Conservation (phyloP, 2,888 invertebrate species). For the Meteorus cinctellus region DNA sequence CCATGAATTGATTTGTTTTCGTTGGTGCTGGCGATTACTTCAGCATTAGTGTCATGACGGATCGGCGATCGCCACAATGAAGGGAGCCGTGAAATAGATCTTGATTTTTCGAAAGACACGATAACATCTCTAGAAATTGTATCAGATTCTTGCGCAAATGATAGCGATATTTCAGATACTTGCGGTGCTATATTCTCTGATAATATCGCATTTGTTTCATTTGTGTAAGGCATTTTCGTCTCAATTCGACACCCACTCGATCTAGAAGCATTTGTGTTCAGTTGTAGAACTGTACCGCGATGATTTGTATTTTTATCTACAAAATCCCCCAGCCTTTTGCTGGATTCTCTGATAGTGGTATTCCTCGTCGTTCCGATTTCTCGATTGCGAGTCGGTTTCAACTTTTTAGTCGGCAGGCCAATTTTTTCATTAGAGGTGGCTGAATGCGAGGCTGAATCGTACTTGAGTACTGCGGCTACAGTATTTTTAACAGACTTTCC, state of each 20-base stretch:
- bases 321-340: neutral
- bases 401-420: neutral
- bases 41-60: no score
- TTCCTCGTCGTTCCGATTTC: no score
- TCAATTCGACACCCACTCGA: neutral
- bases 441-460: conserved; percentile 12
- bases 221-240: neutral
- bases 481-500: neutral
- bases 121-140: neutral
- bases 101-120: neutral
- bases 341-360: neutral
- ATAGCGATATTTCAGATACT: neutral
- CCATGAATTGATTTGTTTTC: neutral
- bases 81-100: neutral
- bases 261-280: neutral
- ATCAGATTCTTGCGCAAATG: neutral
- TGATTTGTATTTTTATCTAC: neutral
- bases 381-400: neutral
- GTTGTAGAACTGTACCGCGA: neutral
- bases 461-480: conserved; percentile 13
- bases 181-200: neutral
- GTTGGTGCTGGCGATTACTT: neutral
- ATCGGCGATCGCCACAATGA: neutral
- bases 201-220: neutral
- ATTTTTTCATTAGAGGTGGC: neutral